Conservation (phyloP, 2,113 vertebrate genomes). For the Poeciliopsis occidentalis region DNA sequence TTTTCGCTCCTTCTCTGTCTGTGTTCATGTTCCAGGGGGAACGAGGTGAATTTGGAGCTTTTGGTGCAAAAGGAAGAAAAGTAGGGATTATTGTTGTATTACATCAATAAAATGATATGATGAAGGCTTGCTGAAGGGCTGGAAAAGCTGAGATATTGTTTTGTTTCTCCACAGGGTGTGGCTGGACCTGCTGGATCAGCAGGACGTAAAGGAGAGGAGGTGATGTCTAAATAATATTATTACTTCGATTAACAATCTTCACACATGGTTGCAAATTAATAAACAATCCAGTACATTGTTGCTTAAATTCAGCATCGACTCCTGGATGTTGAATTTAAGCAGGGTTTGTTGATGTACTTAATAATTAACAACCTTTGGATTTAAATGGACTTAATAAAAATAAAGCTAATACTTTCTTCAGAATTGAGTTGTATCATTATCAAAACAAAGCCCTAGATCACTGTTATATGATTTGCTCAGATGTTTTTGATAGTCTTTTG, state of each 20-base stretch:
- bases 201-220: slow-evolving; percentile 83
- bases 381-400: too few relatives aligned
- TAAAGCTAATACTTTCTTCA: too few relatives aligned
- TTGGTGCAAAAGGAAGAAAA: slow-evolving; percentile 84
- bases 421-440: too few relatives aligned
- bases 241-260: not conserved
- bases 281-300: too few relatives aligned
- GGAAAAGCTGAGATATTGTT: not conserved
- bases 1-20: not conserved
- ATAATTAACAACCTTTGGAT: too few relatives aligned
- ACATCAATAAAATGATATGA: not conserved
- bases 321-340: too few relatives aligned
- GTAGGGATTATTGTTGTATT: slow-evolving; percentile 67
- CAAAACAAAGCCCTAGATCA: too few relatives aligned
- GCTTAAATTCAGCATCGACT: too few relatives aligned
- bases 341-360: too few relatives aligned
- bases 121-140: not conserved
- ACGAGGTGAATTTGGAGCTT: slow-evolving; percentile 83
- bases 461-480: too few relatives aligned
- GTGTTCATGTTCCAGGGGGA: slow-evolving; percentile 74
- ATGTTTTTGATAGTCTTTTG: too few relatives aligned
- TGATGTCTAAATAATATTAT: slow-evolving; percentile 44
- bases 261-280: not conserved
- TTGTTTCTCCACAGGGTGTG: slow-evolving; percentile 64
- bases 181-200: slow-evolving; percentile 74